Conservation (phyloP, 2,113 vertebrate genomes). For the Gadus chalcogrammus region DNA sequence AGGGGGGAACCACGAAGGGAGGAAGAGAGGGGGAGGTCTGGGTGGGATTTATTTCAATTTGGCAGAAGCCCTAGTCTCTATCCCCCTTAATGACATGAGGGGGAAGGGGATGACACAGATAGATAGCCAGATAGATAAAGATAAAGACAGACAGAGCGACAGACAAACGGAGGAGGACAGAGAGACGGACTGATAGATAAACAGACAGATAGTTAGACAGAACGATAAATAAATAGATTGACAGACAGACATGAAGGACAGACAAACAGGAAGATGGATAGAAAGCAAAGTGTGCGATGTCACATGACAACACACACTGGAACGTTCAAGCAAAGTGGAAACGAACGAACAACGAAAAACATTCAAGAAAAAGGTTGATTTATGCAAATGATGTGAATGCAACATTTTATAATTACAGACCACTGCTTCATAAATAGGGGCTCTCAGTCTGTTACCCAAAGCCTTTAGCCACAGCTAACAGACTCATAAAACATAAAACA, state of each 20-base stretch:
- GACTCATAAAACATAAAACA: too few relatives aligned
- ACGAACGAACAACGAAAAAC: too few relatives aligned
- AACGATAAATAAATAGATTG: neutral
- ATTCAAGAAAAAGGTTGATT: too few relatives aligned
- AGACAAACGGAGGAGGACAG: neutral
- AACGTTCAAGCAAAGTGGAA: too few relatives aligned
- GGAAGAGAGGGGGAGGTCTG: slow-evolving; percentile 47
- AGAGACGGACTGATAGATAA: neutral
- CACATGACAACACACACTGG: too few relatives aligned
- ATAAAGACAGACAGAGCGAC: slow-evolving; percentile 3
- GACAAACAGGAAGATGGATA: slow-evolving; percentile 6
- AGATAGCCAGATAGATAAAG: neutral
- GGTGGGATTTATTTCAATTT: slow-evolving; percentile 75
- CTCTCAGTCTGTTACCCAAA: too few relatives aligned
- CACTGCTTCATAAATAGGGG: too few relatives aligned
- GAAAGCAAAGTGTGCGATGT: too few relatives aligned
- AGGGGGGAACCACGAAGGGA: neutral
- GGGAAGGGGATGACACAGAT: slow-evolving; percentile 48
- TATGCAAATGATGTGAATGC: too few relatives aligned
- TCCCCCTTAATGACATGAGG: slow-evolving; percentile 70
- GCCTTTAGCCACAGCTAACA: too few relatives aligned
- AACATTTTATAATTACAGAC: too few relatives aligned
- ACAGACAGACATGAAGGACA: neutral
- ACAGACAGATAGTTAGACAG: neutral
- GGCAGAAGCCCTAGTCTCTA: slow-evolving; percentile 68